Evolutionary conservation across 2,113 vertebrate genomes (phyloP).

Genomic region (Hyperopisus bebe): DNA sequence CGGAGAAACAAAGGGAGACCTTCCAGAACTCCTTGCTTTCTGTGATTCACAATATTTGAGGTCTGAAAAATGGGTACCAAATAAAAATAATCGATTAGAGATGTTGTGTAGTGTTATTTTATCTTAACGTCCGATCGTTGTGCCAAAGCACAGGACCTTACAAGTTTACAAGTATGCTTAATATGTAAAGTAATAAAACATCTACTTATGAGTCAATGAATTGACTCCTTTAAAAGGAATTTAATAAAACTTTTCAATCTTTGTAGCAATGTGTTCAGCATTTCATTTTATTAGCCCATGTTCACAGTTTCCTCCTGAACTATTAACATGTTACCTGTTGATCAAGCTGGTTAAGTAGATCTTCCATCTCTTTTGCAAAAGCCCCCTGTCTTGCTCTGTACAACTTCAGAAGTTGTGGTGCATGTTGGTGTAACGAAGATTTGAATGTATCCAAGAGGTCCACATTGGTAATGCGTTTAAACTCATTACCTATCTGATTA

Average conservation of each 20-base stretch:
- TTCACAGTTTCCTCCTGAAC: neutral
- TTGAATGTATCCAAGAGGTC: neutral
- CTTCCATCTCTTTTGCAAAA: neutral
- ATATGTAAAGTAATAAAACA: neutral
- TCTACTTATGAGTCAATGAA: neutral
- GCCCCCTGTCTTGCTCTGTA: neutral
- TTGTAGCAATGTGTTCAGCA: neutral
- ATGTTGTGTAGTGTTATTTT: neutral
- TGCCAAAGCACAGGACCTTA: neutral
- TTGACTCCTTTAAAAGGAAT: neutral
- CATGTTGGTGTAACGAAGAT: neutral
- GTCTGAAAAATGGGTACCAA: neutral
- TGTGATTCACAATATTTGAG: neutral
- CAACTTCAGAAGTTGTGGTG: neutral
- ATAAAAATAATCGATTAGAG: neutral
- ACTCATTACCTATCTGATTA: neutral
- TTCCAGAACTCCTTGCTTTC: neutral
- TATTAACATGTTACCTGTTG: neutral
- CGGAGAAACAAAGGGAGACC: neutral
- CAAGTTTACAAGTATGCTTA: neutral
- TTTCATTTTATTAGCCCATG: neutral
- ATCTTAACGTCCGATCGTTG: neutral
- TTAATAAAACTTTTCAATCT: neutral
- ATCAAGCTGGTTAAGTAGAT: neutral
- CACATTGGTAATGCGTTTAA: neutral